Evolutionary conservation across 2,113 vertebrate species (phyloP), one percentile per base, ranked within the genome.

Genomic region (Muntiacus muntjak): DNA sequence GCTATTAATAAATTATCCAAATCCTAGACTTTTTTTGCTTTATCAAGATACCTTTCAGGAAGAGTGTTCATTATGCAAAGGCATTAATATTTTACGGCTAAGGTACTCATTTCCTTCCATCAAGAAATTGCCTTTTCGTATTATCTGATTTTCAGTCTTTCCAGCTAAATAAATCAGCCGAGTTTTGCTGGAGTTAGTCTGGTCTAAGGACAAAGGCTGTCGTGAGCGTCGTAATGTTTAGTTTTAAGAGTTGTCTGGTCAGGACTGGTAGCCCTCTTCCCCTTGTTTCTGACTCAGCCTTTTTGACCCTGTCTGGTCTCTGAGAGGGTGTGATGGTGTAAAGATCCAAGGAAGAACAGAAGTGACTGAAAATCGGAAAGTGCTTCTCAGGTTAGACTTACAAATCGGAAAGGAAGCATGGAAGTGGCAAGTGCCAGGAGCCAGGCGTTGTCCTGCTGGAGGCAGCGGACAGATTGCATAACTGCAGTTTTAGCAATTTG

Each of bases 41-140:
- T 92, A 71, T 84, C 30, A 82, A 92, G 89, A 62, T 88, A 84
- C 9, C 54, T 85, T 97, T 96, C 47, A 58, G 92, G 52, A 87
- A 95, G 17, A 90, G 11, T 26, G n/a, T 95, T 89, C 91, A 84
- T 87, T 52, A 55, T 43, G 26, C 64, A 88, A 57, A 97, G 47
- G 54, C 62, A 54, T 86, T 86, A 33, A 1, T 95, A 74, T 93
- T 86, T 95, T 85, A 91, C 16, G 58, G 52, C 82, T 76, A 81
- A 91, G 5, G 15, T 74, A 67, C 9, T 85, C 43, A n/a, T 93
- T 93, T 89, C 76, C 86, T 94, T 87, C 92, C 21, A 40, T 76
- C 60, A 96, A 84, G 92, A 95, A 57, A 55, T 60, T 64, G 14
- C 10, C 14, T 84, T 13, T 71, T 94, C 55, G 9, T 45, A 60